Base-by-base conservation (phyloP, 1,140 invertebrate genomes). In the Vanessa tameamea region DNA sequence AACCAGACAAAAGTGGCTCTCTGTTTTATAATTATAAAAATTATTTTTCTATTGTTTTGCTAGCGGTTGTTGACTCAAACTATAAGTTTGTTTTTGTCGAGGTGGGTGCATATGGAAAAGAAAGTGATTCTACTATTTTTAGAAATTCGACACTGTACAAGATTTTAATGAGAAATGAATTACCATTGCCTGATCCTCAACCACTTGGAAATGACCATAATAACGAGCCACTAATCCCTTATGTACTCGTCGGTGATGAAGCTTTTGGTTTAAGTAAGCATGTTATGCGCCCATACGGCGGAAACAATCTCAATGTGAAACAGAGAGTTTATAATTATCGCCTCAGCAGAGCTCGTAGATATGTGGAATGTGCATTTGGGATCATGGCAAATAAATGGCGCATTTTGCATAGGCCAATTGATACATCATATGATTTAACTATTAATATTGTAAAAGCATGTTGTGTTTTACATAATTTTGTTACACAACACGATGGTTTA, bases 231-330 rank as follows among this genome's bases (percentile, higher is more conserved):
- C 72, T 64, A 76, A 75, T 74, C 47, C 83, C 85, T 15, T 79
- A 87, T 75, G 78, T 90, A 43, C 68, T 94, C 75, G 84, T 94
- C 51, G 93, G 87, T 43, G 93, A 94, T 85, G 92, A 94, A 74
- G 91, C 91, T 68, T 94, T 94, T 85, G 84, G 85, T 31, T 72
- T 94, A 69, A 81, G 69, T 48, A 72, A 78, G 11, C 86, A 90
- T 72, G 55, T 94, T 78, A 86, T 94, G 84, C 88, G 87, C 61
- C 93, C 92, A 76, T 94, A 89, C 75, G 77, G 86, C 47, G 74
- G 78, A 78, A 15, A 66, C 72, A 69, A 77, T 77, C 57, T 92
- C 13, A 79, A 78, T 70, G 48, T 82, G 37, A 74, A 83, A 67
- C 72, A 89, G 72, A 81, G 78, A 57, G 81, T 92, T 71, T 93